These are phyloP conservation scores for Sturnira hondurensis DNA, from an alignment of 2,113 vertebrate species.

Conservation along the genomic window DNA sequence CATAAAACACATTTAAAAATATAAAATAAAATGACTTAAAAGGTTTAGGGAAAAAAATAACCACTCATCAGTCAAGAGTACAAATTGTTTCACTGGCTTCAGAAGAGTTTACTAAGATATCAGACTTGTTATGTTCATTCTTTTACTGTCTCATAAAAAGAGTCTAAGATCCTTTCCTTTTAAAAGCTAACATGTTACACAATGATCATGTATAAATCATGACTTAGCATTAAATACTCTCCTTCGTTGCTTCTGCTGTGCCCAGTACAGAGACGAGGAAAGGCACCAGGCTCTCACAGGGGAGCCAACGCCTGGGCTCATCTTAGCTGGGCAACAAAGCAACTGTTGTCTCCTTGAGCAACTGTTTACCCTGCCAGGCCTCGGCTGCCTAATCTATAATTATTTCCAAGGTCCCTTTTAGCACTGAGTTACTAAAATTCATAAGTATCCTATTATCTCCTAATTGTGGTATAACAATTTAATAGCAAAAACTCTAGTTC, in stretches of 20 bases:
- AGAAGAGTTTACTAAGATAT: neutral
- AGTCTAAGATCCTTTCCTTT: neutral
- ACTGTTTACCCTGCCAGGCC: neutral
- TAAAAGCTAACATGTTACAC: neutral
- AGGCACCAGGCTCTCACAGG: neutral
- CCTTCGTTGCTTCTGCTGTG: neutral
- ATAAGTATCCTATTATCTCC: neutral
- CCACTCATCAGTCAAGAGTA: neutral
- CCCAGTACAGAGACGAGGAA: neutral
- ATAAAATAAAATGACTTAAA: neutral
- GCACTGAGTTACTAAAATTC: neutral
- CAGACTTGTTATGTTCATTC: neutral
- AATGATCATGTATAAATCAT: neutral
- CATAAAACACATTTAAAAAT: neutral
- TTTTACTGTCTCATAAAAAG: neutral
- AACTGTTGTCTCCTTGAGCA: neutral
- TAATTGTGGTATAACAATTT: neutral
- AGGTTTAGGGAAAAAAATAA: neutral
- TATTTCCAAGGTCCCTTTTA: neutral
- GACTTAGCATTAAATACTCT: neutral
- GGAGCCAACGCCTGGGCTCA: neutral
- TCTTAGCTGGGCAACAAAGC: neutral
- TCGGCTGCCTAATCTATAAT: neutral
- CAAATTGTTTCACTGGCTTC: neutral
- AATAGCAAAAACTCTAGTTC: conserved; percentile 11